phyloP scores from a whole-genome alignment of 30 jellyfish, hydroid and myxozoan genomes.

The Chironex yamaguchii region DNA sequence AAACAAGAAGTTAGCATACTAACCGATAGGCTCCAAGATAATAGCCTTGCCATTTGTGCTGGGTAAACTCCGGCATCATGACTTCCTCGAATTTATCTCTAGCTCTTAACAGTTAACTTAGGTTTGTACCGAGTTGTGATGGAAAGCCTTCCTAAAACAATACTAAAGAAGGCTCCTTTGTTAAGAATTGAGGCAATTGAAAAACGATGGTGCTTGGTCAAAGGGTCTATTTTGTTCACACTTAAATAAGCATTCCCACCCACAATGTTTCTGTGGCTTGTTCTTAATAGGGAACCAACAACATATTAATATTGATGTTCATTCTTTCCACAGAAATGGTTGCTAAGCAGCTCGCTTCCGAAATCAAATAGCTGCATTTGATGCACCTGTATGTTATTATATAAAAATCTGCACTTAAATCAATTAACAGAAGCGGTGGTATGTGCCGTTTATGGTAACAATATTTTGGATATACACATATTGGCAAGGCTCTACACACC shows the following conservation, averaged over 20 bases:
- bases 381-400: slow-evolving; percentile 56
- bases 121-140: neutral
- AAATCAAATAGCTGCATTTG: slow-evolving; percentile 57
- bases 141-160: neutral
- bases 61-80: slow-evolving; percentile 88
- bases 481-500: neutral
- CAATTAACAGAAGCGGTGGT: neutral
- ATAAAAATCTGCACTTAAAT: neutral
- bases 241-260: slow-evolving; percentile 7
- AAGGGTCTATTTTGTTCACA: neutral
- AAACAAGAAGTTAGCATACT: slow-evolving; percentile 4
- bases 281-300: slow-evolving; percentile 81
- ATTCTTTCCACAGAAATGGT: slow-evolving; percentile 68
- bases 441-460: neutral
- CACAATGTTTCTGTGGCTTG: slow-evolving; percentile 76
- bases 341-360: slow-evolving; percentile 68
- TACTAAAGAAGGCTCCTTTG: neutral
- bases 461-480: neutral
- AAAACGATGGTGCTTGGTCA: neutral
- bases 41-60: slow-evolving; percentile 86
- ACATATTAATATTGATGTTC: slow-evolving; percentile 72
- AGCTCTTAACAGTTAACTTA: neutral
- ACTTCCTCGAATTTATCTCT: neutral
- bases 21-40: slow-evolving; percentile 73
- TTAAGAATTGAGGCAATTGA: neutral